phyloP scores from a whole-genome alignment of 2,113 vertebrate genomes.

The Pelobates fuscus region DNA sequence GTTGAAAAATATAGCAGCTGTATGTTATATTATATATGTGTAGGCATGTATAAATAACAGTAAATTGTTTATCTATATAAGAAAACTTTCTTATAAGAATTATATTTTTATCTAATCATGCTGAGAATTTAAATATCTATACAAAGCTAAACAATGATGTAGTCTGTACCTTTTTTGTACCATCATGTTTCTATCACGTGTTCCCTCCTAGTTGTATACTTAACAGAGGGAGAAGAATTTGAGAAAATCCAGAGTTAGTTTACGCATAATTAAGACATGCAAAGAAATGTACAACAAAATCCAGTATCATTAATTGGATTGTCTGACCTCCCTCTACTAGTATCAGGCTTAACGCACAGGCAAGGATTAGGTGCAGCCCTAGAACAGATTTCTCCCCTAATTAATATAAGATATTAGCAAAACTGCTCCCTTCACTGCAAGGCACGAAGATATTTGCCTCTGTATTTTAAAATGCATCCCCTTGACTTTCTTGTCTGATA shows the following conservation, averaged over 20 bases:
- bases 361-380: constrained; percentile 18
- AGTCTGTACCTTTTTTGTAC: too few species aligned
- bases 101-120: too few species aligned
- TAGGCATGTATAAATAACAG: too few species aligned
- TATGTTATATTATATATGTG: too few species aligned
- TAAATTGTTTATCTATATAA: too few species aligned
- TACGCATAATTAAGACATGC: constrained; percentile 7
- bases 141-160: too few species aligned
- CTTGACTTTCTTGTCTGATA: too few species aligned
- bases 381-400: background rate
- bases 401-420: constrained; percentile 14
- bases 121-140: too few species aligned
- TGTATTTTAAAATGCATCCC: too few species aligned
- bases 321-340: constrained; percentile 15
- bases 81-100: too few species aligned
- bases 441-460: too few species aligned
- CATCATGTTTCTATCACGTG: background rate
- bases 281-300: constrained; percentile 27
- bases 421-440: background rate
- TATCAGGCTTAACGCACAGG: background rate
- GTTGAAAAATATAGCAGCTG: too few species aligned
- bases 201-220: background rate
- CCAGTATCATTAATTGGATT: constrained; percentile 20
- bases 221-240: constrained; percentile 6
- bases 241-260: constrained; percentile 11